phyloP scores from a whole-genome alignment of 2,113 vertebrate genomes.

The Tapirus terrestris region DNA sequence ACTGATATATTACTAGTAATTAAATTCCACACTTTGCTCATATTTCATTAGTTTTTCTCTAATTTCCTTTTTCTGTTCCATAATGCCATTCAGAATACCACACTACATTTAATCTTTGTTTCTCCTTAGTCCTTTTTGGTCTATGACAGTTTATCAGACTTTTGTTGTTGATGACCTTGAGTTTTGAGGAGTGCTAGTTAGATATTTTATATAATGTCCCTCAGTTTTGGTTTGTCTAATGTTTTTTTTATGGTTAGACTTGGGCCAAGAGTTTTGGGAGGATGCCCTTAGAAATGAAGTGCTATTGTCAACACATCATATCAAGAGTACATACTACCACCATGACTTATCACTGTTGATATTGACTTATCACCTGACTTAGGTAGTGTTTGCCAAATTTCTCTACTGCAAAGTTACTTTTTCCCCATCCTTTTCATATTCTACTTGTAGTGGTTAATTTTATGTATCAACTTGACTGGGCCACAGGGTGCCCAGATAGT shows the following conservation, averaged over 20 bases:
- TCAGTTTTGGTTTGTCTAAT: background rate
- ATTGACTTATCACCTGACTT: background rate
- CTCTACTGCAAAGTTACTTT: background rate
- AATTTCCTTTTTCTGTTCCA: background rate
- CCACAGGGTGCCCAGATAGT: background rate
- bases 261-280: background rate
- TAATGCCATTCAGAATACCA: background rate
- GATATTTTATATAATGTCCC: background rate
- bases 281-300: background rate
- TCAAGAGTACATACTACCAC: background rate
- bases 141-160: slow-evolving; percentile 10
- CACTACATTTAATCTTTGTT: background rate
- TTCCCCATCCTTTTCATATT: background rate
- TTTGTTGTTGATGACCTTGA: background rate
- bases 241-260: background rate
- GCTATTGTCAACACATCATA: background rate
- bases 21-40: background rate
- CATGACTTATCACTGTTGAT: background rate
- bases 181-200: background rate
- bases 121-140: background rate
- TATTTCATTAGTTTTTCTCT: background rate
- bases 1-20: background rate
- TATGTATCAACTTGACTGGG: background rate
- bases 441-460: background rate
- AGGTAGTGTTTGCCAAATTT: background rate